Base-by-base conservation (phyloP, 2,888 invertebrate species). In the Tetheella fluctuosa region DNA sequence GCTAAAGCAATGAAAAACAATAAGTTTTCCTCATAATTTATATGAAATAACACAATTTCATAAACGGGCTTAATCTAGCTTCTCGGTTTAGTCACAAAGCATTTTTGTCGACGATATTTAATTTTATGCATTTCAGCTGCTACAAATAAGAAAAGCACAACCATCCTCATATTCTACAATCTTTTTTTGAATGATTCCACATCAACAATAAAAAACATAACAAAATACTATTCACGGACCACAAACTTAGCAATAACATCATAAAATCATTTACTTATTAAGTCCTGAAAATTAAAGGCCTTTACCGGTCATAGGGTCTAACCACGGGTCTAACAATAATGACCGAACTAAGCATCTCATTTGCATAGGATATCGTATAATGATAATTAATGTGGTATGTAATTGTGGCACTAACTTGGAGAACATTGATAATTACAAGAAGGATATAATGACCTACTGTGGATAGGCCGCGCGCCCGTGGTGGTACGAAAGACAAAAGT, bases 1-100 rank as follows among this genome's bases (percentile, higher is more conserved):
- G 58, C 52, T 4, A 25, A 25, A 64, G 57, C 55, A 64, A 66
- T 62, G 64, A 63, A 65, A 70, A 67, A 67, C 59, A 58, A 63
- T 68, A 70, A 66, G 55, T 57, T 64, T 64, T 10, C 17, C 34
- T 52, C 58, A 23, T 52, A 52, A 30, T 58, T 58, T 52, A 58
- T 23, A 58, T 58, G 58, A 52, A 58, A 20, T 58, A 58, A 58
- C 52, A 20, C 12, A 17, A 55, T 20, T 37, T 34, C 20, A 37
- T 23, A 55, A 55, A 34, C 20, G 55, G 55, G 34, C 15, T 15
- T 23, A 34, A 23, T 34, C 34, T 4, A 34, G 13, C 23, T 48
- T 17, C 8, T 30, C 30, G 30, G 8, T 42, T 20, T 1, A 17
- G 42, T 8, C 42, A 10, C 2, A 48, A 20, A 48, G 17, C 20